phyloP scores from a whole-genome alignment of 2,113 vertebrate species.

The Parus major region DNA sequence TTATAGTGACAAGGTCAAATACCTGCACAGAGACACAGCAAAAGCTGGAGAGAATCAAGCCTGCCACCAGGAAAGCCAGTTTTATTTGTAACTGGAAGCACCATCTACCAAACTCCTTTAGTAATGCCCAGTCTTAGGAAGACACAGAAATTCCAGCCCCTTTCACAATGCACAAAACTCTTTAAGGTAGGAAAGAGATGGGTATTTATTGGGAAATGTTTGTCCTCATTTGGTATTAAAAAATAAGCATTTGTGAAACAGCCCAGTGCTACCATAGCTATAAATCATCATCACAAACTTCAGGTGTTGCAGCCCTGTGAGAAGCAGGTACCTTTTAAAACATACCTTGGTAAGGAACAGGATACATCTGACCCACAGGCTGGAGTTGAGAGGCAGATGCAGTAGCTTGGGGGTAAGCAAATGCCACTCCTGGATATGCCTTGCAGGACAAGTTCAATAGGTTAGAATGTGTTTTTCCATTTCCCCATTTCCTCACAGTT shows the following conservation, averaged over 20 bases:
- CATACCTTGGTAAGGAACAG: constrained; percentile 88
- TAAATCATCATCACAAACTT: background rate
- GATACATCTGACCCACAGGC: constrained; percentile 82
- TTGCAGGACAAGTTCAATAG: constrained; percentile 8
- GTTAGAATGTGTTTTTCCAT: background rate
- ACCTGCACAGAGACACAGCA: background rate
- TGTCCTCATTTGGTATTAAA: background rate
- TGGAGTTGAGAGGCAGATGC: constrained; percentile 83
- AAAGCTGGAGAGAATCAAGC: background rate
- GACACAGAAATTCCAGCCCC: background rate
- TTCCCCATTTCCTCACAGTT: background rate
- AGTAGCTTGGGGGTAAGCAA: constrained; percentile 75
- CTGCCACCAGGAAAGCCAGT: background rate
- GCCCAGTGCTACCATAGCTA: background rate
- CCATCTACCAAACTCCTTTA: background rate
- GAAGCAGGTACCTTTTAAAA: background rate
- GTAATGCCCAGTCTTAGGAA: background rate
- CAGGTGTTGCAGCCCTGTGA: background rate
- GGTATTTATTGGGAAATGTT: background rate
- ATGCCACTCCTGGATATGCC: constrained; percentile 79
- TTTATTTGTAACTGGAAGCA: background rate
- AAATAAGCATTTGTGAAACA: background rate
- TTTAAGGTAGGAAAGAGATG: background rate
- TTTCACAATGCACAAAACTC: background rate
- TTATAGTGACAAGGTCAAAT: background rate